Conservation (phyloP, 2,888 invertebrate genomes). For the Clanis bilineata region DNA sequence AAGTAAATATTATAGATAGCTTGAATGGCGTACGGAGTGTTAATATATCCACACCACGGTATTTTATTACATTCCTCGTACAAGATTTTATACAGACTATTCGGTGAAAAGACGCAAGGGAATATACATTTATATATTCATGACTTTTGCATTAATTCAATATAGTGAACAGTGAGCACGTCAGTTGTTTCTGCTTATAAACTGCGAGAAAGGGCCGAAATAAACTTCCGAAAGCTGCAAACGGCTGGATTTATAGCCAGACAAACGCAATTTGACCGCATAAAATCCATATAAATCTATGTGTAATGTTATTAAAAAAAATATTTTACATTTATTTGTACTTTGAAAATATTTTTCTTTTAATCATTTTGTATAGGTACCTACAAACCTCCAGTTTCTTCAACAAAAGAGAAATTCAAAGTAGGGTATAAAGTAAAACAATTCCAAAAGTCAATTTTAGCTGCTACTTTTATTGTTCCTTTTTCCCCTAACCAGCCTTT, state of each 20-base stretch:
- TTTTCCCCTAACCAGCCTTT: no score
- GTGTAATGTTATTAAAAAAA: not conserved
- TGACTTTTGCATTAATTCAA: not conserved
- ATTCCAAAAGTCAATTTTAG: no score
- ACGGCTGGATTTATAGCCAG: not conserved
- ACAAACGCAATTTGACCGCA: not conserved
- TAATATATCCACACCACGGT: not conserved
- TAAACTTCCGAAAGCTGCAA: not conserved
- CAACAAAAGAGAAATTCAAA: no score
- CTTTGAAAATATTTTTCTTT: no score
- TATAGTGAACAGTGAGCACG: not conserved
- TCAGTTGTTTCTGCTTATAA: not conserved
- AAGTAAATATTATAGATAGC: not conserved
- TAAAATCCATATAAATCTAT: not conserved
- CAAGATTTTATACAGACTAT: not conserved
- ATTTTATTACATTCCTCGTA: not conserved
- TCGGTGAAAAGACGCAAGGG: not conserved
- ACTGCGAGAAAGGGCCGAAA: not conserved
- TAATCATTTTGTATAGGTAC: not conserved
- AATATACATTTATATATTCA: not conserved
- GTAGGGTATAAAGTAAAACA: no score
- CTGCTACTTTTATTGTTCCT: no score
- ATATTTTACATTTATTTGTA: not conserved
- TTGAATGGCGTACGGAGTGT: not conserved
- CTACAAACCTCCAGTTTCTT: no score